phyloP scores from a whole-genome alignment of 1,140 invertebrate genomes.

The Acyrthosiphon pisum region DNA sequence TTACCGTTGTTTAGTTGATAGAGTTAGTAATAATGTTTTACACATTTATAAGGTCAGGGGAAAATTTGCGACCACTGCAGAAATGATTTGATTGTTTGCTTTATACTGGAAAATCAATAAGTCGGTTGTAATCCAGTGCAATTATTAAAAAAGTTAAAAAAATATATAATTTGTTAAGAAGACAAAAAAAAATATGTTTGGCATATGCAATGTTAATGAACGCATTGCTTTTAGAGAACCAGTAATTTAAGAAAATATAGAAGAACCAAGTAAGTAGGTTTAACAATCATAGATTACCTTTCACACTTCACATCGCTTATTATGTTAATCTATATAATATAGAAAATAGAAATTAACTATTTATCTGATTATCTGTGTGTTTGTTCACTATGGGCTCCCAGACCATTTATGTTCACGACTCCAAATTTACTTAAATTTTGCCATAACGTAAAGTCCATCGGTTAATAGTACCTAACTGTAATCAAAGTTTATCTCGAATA shows the following conservation, averaged over 20 bases:
- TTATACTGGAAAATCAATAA: not conserved
- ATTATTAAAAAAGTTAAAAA: not conserved
- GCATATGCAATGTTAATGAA: no score
- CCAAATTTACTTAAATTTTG: no score
- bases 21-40: not conserved
- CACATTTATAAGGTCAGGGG: no score
- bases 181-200: no score
- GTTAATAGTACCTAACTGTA: no score
- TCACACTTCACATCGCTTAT: not conserved
- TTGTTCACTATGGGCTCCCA: no score
- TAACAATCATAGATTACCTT: no score
- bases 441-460: no score
- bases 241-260: not conserved
- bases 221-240: not conserved
- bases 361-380: not conserved
- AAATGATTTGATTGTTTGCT: not conserved
- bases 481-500: no score
- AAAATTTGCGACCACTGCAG: not conserved
- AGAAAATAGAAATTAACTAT: not conserved
- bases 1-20: not conserved
- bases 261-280: no score
- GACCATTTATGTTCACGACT: no score
- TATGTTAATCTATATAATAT: not conserved
- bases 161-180: not conserved
- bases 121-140: not conserved